Percentiles rank a stretch among this genome's conserved stretches.
phyloP scores from a whole-genome alignment of 2,113 vertebrate species.

The Laticauda colubrina region DNA sequence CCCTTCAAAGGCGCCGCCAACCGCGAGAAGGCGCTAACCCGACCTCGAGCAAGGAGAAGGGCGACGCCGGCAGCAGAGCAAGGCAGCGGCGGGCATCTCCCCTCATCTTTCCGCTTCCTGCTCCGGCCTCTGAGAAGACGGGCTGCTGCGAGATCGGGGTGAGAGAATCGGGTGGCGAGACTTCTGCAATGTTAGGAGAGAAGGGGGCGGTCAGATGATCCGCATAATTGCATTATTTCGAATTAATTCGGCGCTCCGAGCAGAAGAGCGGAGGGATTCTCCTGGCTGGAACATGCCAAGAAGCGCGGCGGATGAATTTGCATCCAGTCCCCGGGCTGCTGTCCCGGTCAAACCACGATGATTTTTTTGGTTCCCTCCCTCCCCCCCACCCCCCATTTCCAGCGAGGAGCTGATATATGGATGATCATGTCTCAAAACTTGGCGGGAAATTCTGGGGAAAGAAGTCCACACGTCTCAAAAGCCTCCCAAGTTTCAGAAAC shows the following conservation, averaged over 20 bases:
- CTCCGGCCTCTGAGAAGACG: neutral
- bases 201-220: neutral
- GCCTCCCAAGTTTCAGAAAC: neutral
- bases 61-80: neutral
- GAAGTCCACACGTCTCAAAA: neutral
- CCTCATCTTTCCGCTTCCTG: conserved; percentile 23
- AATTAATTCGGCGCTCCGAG: neutral
- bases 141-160: neutral
- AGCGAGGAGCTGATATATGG: neutral
- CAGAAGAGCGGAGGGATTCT: neutral
- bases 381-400: no score
- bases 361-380: no score
- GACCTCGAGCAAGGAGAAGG: neutral
- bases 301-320: neutral
- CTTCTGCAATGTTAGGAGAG: neutral
- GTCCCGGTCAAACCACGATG: neutral
- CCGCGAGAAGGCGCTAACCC: neutral
- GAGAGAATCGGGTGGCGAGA: no score
- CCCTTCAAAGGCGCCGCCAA: neutral
- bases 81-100: neutral
- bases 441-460: neutral
- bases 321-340: neutral
- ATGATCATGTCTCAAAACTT: neutral
- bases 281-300: neutral
- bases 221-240: neutral